Evolutionary conservation across 2,113 vertebrate species (phyloP).

Genomic region (Cariama cristata): DNA sequence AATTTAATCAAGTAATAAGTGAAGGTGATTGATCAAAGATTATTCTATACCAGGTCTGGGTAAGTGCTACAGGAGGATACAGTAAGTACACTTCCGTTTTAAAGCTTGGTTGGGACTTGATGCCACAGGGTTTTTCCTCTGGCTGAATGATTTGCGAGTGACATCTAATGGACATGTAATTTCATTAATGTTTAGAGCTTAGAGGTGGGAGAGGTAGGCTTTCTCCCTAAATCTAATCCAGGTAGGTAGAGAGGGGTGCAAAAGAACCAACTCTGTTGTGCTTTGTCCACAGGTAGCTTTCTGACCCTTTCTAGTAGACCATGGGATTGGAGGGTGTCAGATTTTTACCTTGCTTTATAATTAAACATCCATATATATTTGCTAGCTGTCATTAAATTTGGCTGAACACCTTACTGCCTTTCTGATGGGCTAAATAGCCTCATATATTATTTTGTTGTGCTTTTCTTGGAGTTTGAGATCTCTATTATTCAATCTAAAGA

Average conservation of each 20-base stretch:
- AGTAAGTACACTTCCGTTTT: not conserved
- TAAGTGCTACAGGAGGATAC: not conserved
- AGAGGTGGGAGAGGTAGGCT: not conserved
- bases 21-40: not conserved
- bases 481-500: not conserved
- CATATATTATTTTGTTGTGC: not conserved
- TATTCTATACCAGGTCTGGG: not conserved
- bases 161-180: not conserved
- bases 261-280: not conserved
- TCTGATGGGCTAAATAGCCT: not conserved
- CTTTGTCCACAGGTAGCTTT: not conserved
- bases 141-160: not conserved
- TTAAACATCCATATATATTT: not conserved
- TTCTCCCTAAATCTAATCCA: not conserved
- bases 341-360: not conserved
- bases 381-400: not conserved
- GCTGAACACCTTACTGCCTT: not conserved
- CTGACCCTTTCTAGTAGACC: not conserved
- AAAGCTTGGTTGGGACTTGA: not conserved
- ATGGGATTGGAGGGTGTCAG: not conserved
- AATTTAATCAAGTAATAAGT: not conserved
- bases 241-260: not conserved
- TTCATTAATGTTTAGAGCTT: not conserved
- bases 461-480: not conserved
- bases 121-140: not conserved